Evolutionary conservation across 2,113 vertebrate species (phyloP).

Genomic region (Erinaceus europaeus): DNA sequence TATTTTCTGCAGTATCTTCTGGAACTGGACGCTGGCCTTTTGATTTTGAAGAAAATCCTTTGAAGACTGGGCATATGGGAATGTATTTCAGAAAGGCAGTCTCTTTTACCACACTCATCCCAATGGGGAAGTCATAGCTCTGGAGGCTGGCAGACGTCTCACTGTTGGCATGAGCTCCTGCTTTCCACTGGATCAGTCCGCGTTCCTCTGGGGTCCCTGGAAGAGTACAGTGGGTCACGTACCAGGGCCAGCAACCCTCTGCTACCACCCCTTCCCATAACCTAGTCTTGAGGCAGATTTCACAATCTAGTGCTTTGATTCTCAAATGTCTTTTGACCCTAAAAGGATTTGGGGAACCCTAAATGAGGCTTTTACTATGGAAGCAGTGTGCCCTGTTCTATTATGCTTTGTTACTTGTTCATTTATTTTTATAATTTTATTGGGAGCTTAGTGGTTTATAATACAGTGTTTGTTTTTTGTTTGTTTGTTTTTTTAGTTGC

Average conservation of each 20-base stretch:
- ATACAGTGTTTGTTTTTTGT: too few relatives aligned
- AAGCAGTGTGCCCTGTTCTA: background rate
- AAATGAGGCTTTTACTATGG: background rate
- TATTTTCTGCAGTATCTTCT: background rate
- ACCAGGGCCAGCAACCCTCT: background rate
- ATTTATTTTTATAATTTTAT: background rate
- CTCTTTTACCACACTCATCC: slow-evolving; percentile 86
- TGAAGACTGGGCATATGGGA: slow-evolving; percentile 93
- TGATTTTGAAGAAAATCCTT: slow-evolving; percentile 80
- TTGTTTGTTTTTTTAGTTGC: too few relatives aligned
- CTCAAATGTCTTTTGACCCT: slow-evolving; percentile 4
- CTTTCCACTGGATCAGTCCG: slow-evolving; percentile 90
- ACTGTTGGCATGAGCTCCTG: slow-evolving; percentile 81
- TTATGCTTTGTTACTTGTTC: background rate
- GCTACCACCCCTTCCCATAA: background rate
- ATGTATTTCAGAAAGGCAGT: slow-evolving; percentile 82
- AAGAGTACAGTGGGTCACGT: background rate
- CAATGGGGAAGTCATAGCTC: slow-evolving; percentile 92
- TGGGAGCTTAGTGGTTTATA: too few relatives aligned
- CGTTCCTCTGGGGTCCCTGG: slow-evolving; percentile 90
- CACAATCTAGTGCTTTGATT: background rate
- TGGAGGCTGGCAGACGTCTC: slow-evolving; percentile 69
- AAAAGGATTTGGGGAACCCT: background rate
- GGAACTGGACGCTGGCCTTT: background rate
- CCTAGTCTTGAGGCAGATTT: background rate